Conservation (phyloP, 1,140 invertebrate genomes). For the Platyscapa corneri region DNA sequence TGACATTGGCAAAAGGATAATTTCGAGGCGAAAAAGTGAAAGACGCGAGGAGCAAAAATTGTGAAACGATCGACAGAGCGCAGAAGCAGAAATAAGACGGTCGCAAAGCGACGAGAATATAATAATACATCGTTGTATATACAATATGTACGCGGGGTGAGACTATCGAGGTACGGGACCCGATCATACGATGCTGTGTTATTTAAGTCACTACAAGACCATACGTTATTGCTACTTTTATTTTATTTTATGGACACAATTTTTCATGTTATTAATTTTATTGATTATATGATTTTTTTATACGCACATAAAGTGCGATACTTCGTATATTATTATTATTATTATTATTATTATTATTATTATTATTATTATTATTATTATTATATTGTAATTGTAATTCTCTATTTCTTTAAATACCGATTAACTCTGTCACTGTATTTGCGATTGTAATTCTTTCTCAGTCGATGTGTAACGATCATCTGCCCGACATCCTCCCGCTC, state of each 20-base stretch:
- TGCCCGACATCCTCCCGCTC: conserved; percentile 54
- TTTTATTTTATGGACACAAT: conserved; percentile 72
- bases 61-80: conserved; percentile 47
- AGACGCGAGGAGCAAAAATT: conserved; percentile 17
- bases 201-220: conserved; percentile 73
- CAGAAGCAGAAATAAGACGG: conserved; percentile 26
- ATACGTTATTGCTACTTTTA: conserved; percentile 73
- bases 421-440: conserved; percentile 59
- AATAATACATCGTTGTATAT: conserved; percentile 16
- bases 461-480: conserved; percentile 38
- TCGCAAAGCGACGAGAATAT: conserved; percentile 21
- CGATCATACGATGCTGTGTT: conserved; percentile 74
- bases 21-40: neutral
- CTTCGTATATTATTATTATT: conserved; percentile 62
- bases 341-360: conserved; percentile 62
- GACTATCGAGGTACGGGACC: conserved; percentile 56
- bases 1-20: neutral
- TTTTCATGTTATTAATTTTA: conserved; percentile 75
- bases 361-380: conserved; percentile 57
- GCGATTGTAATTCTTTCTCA: conserved; percentile 63
- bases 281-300: conserved; percentile 64
- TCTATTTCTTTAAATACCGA: conserved; percentile 48
- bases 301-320: conserved; percentile 59
- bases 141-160: conserved; percentile 54
- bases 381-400: conserved; percentile 52